A percentile compares a stretch with the other conserved stretches of the same genome.
These are phyloP conservation scores for Thalassophryne amazonica DNA, from an alignment of 2,797 vertebrate species.

Conservation along the genomic window DNA sequence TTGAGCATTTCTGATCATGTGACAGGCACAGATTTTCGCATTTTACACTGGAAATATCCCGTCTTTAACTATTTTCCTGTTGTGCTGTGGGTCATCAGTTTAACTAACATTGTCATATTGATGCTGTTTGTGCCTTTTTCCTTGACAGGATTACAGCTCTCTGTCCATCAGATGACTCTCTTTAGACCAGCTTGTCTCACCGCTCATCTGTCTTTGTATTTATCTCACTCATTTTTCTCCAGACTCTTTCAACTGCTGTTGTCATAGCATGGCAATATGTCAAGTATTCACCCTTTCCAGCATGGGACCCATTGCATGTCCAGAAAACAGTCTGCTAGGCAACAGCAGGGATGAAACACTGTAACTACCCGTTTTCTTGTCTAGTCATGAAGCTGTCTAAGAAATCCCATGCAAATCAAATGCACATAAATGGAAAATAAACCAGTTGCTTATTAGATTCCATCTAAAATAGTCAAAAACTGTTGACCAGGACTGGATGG, in stretches of 20 bases:
- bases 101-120: conserved; percentile 55
- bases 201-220: conserved; percentile 23
- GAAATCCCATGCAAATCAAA: too few relatives aligned
- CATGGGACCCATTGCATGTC: too few relatives aligned
- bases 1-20: conserved; percentile 22
- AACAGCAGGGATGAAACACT: too few relatives aligned
- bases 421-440: too few relatives aligned
- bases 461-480: too few relatives aligned
- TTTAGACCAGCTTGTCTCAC: conserved; percentile 36
- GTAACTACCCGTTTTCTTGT: too few relatives aligned
- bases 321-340: too few relatives aligned
- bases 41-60: conserved; percentile 49
- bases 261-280: conserved; percentile 4
- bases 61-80: conserved; percentile 42
- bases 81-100: conserved; percentile 49
- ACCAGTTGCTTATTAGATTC: too few relatives aligned
- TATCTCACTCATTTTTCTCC: not conserved
- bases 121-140: conserved; percentile 52
- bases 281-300: too few relatives aligned
- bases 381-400: too few relatives aligned
- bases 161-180: conserved; percentile 42
- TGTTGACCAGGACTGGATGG: too few relatives aligned
- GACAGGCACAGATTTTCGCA: conserved; percentile 20
- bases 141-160: conserved; percentile 50
- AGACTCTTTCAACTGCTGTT: not conserved